Evolutionary conservation across 1,140 invertebrate species (phyloP).

Genomic region (Adoxophyes honmai): DNA sequence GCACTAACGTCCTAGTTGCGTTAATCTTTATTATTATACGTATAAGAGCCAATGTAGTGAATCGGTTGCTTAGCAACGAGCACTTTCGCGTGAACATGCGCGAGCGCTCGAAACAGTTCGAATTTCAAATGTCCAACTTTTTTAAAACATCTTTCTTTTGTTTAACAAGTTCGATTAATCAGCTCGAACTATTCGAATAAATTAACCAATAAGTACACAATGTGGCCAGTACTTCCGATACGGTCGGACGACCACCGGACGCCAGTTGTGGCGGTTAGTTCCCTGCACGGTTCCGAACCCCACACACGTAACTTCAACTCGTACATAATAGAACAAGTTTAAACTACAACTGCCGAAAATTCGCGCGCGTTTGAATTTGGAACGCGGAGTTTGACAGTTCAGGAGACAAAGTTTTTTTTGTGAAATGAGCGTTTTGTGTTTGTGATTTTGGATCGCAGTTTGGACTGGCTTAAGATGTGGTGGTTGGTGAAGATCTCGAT

Average conservation of each 20-base stretch:
- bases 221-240: conserved; percentile 52
- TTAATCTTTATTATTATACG: no score
- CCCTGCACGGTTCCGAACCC: conserved; percentile 52
- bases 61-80: no score
- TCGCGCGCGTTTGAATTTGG: conserved; percentile 15
- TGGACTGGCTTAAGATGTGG: conserved; percentile 43
- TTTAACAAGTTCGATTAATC: no score
- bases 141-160: no score
- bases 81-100: no score
- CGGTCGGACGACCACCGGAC: conserved; percentile 55
- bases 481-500: conserved; percentile 45
- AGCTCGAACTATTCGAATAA: conserved; percentile 42
- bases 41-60: no score
- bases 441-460: conserved; percentile 16
- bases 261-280: conserved; percentile 67
- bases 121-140: no score
- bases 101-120: no score
- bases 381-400: conserved; percentile 11
- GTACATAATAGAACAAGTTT: not conserved
- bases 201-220: conserved; percentile 53
- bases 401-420: conserved; percentile 15
- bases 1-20: no score
- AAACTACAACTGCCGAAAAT: not conserved
- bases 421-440: conserved; percentile 18
- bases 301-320: conserved; percentile 53